Evolutionary conservation across 2,113 vertebrate genomes (phyloP).

Genomic region (Eulacestoma nigropectus): DNA sequence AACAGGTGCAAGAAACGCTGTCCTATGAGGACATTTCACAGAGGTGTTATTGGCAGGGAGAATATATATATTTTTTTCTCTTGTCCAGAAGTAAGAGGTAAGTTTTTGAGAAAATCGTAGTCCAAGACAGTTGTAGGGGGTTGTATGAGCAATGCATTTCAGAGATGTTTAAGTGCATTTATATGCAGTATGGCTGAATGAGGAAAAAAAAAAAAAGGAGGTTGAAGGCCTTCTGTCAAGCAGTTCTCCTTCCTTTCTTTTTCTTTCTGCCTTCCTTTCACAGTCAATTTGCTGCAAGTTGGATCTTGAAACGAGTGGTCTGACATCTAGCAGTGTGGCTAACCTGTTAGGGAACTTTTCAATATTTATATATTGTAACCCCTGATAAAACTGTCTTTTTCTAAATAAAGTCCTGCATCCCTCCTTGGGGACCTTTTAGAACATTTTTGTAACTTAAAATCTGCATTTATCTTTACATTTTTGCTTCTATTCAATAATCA

Average conservation of each 20-base stretch:
- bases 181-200: neutral
- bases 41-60: conserved; percentile 40
- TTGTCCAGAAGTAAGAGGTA: neutral
- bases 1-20: conserved; percentile 51
- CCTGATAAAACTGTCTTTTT: conserved; percentile 5
- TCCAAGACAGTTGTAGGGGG: neutral
- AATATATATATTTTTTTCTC: neutral
- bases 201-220: neutral
- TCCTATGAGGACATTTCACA: conserved; percentile 63
- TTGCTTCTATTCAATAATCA: neutral
- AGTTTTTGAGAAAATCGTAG: conserved; percentile 52
- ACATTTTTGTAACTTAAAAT: neutral
- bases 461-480: neutral
- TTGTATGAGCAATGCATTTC: conserved; percentile 9
- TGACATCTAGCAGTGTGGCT: conserved; percentile 53
- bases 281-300: conserved; percentile 61
- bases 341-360: conserved; percentile 62
- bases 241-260: neutral
- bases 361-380: conserved; percentile 56
- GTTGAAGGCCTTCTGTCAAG: conserved; percentile 51
- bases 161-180: conserved; percentile 44
- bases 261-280: neutral
- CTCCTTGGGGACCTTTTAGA: conserved; percentile 11
- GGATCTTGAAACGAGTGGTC: conserved; percentile 46
- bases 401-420: neutral